A percentile compares a stretch with the other conserved stretches of the same genome.
These are phyloP conservation scores for Dolichoris vasculosae DNA, from an alignment of 1,140 invertebrate genomes.

Conservation along the genomic window DNA sequence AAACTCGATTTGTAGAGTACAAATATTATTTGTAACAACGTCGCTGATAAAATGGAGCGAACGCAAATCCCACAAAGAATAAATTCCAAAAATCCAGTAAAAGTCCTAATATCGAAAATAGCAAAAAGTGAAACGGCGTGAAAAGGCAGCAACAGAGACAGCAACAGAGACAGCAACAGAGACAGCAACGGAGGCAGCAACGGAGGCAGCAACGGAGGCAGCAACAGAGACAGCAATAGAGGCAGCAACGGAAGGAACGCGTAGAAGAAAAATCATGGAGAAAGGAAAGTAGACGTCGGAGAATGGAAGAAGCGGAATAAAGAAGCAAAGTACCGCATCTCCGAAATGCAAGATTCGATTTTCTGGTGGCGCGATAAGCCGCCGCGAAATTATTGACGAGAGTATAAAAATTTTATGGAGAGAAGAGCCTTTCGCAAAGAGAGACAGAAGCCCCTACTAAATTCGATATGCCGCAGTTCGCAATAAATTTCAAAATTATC, in stretches of 20 bases:
- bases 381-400: constrained; percentile 63
- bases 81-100: constrained; percentile 51
- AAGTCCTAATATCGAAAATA: neutral
- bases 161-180: too few relatives aligned
- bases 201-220: too few relatives aligned
- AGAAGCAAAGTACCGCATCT: constrained; percentile 48
- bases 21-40: neutral
- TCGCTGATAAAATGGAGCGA: neutral
- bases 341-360: constrained; percentile 58
- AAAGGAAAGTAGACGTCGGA: constrained; percentile 41
- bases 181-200: too few relatives aligned
- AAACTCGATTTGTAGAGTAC: neutral
- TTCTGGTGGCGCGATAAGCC: constrained; percentile 59
- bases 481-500: constrained; percentile 56
- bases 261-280: constrained; percentile 14
- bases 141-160: neutral
- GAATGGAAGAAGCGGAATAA: constrained; percentile 42
- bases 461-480: neutral
- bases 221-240: too few relatives aligned
- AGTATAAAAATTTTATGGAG: constrained; percentile 61
- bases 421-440: neutral
- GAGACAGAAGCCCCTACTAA: neutral
- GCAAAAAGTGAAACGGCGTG: neutral
- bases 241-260: constrained; percentile 45
- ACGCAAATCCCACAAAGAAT: neutral